These are phyloP conservation scores for Trinorchestia longiramus DNA, from an alignment of 1,140 invertebrate genomes.

Conservation along the genomic window DNA sequence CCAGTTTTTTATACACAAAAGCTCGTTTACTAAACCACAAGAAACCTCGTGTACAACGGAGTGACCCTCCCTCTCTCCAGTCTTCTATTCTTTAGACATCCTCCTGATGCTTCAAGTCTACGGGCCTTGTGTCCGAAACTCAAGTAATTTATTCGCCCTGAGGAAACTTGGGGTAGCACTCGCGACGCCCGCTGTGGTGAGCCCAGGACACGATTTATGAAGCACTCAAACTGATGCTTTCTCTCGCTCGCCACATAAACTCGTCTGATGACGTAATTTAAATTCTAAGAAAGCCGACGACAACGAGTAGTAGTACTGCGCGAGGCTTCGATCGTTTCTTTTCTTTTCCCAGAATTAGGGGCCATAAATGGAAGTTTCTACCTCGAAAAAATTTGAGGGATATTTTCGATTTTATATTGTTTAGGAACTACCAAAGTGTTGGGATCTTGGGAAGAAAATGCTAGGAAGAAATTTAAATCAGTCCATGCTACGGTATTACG, in stretches of 20 bases:
- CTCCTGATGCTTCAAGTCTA: background rate
- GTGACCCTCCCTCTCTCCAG: background rate
- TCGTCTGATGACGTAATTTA: background rate
- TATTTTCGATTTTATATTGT: background rate
- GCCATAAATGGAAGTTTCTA: background rate
- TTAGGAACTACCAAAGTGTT: background rate
- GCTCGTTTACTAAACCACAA: background rate
- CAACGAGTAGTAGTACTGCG: background rate
- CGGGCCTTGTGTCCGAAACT: background rate
- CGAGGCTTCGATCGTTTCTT: background rate
- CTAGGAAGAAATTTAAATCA: no score
- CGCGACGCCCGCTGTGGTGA: background rate
- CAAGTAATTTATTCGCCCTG: background rate
- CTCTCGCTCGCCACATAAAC: background rate
- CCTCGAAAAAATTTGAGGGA: background rate
- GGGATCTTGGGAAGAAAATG: background rate
- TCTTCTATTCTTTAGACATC: background rate
- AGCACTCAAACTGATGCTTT: background rate
- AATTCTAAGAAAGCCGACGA: constrained; percentile 7
- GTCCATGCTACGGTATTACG: no score
- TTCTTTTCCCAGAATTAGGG: background rate
- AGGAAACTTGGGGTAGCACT: background rate
- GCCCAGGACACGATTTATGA: background rate
- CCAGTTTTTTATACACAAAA: no score
- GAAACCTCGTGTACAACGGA: background rate